Evolutionary conservation across 2,797 vertebrate species (phyloP).

Genomic region (Pachyuromys duprasi): DNA sequence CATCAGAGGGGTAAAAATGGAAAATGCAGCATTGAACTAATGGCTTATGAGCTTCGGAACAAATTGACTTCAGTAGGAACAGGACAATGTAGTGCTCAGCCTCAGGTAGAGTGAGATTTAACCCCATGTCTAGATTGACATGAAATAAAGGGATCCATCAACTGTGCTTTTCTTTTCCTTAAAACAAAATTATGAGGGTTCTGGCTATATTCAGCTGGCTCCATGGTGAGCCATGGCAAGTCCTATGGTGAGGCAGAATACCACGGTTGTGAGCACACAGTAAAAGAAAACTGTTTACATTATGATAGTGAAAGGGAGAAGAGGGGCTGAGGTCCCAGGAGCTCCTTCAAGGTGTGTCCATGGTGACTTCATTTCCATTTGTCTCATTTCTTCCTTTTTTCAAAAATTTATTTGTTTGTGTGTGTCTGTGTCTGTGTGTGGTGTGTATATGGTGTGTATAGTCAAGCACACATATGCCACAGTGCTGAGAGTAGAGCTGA

Average conservation of each 20-base stretch:
- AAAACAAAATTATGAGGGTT: neutral
- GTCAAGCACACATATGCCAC: too few relatives aligned
- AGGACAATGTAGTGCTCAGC: neutral
- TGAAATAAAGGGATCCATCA: neutral
- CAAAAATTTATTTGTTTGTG: neutral
- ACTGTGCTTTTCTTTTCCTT: neutral
- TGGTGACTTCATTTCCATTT: neutral
- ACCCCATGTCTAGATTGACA: neutral
- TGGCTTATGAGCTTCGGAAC: constrained; percentile 4
- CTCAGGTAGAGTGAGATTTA: neutral
- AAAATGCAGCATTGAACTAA: neutral
- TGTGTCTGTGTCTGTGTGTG: neutral
- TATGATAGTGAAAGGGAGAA: neutral
- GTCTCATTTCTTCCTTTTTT: neutral
- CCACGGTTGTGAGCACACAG: too few relatives aligned
- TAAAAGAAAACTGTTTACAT: neutral
- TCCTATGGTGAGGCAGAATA: neutral
- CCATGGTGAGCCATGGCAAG: neutral
- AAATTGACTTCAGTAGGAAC: neutral
- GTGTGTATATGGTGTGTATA: neutral
- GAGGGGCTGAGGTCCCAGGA: neutral
- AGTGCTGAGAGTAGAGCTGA: neutral
- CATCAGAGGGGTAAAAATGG: too few relatives aligned
- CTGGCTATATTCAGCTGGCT: neutral
- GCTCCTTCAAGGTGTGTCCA: neutral